A percentile compares a stretch with the other conserved stretches of the same genome.
phyloP scores from a whole-genome alignment of 1,140 invertebrate genomes.

The Anthonomus grandis region DNA sequence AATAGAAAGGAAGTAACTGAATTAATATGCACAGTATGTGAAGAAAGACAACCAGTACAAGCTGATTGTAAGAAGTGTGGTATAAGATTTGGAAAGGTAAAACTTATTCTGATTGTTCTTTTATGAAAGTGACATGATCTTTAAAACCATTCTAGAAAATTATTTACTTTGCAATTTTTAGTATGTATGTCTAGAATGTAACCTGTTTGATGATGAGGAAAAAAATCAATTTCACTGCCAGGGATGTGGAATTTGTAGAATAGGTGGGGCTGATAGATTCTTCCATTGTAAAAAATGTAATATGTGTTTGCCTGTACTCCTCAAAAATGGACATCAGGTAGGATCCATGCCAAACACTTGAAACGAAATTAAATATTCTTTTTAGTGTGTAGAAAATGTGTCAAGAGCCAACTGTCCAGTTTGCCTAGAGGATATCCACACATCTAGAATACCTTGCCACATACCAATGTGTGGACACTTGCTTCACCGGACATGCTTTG shows the following conservation, averaged over 20 bases:
- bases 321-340: constrained; percentile 79
- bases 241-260: constrained; percentile 82
- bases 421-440: constrained; percentile 85
- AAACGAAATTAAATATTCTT: constrained; percentile 4
- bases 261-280: constrained; percentile 80
- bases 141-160: background rate
- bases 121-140: background rate
- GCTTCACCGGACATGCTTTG: constrained; percentile 76
- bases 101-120: too few relatives aligned
- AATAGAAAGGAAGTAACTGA: constrained; percentile 78
- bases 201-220: constrained; percentile 85
- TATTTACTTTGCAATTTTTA: constrained; percentile 40
- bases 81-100: constrained; percentile 72
- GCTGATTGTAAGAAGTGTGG: constrained; percentile 71
- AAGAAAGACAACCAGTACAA: constrained; percentile 75
- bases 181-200: constrained; percentile 84
- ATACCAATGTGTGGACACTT: constrained; percentile 84
- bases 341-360: background rate
- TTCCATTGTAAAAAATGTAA: constrained; percentile 86
- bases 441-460: constrained; percentile 79
- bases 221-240: constrained; percentile 87
- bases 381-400: constrained; percentile 82
- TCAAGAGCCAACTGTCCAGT: constrained; percentile 83
- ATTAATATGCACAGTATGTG: constrained; percentile 77
- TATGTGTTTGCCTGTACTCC: constrained; percentile 76